Evolutionary conservation across 92 coral and sea anemone species (phyloP).

Genomic region (Porites divaricata): DNA sequence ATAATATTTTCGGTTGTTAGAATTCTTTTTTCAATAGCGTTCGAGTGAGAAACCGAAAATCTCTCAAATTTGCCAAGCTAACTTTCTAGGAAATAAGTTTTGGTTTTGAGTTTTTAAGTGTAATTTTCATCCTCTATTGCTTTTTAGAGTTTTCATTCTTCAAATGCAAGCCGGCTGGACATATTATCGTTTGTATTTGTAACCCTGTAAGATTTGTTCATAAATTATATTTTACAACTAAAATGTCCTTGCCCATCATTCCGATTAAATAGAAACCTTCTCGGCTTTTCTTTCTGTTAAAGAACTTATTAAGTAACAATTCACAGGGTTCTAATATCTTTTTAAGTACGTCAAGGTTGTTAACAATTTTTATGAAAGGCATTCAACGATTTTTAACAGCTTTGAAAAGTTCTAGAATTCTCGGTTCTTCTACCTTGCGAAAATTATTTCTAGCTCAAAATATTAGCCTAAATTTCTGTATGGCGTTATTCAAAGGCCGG

Average conservation of each 20-base stretch:
- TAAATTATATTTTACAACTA: no score
- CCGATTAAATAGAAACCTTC: neutral
- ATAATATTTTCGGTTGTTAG: no score
- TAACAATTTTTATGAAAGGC: neutral
- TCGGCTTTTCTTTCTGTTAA: neutral
- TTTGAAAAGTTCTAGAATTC: neutral
- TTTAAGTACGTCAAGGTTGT: neutral
- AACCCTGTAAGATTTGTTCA: no score
- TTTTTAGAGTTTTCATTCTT: no score
- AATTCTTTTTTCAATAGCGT: no score
- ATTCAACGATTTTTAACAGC: neutral
- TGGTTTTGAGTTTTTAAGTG: no score
- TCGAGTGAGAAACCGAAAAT: no score
- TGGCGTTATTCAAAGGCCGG: neutral
- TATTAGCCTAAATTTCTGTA: neutral
- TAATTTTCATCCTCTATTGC: no score
- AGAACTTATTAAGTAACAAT: constrained; percentile 14
- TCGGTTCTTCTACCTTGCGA: neutral
- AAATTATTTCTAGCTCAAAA: neutral
- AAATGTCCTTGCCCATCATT: neutral
- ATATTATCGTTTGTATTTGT: no score
- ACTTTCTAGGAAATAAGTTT: no score
- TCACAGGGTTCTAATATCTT: constrained; percentile 2
- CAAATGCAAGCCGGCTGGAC: no score
- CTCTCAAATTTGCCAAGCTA: no score